phyloP scores from a whole-genome alignment of 2,888 invertebrate species.

The Scaeva pyrastri region DNA sequence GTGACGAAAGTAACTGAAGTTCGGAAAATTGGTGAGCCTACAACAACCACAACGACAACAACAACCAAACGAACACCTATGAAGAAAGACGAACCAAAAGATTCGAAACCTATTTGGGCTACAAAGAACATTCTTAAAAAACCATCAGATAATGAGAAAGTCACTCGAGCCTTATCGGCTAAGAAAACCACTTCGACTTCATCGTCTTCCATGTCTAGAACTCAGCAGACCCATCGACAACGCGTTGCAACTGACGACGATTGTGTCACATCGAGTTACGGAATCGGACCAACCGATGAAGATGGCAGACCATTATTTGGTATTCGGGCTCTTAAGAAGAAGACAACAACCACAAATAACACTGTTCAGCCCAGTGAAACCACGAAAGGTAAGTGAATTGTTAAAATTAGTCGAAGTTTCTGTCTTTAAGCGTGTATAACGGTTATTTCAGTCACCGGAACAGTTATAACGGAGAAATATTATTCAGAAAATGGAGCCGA shows the following conservation, averaged over 20 bases:
- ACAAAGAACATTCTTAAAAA: slow-evolving; percentile 87
- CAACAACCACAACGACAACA: slow-evolving; percentile 80
- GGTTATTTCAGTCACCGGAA: slow-evolving; percentile 87
- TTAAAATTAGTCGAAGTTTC: neutral
- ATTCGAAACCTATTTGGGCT: slow-evolving; percentile 87
- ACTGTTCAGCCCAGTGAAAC: slow-evolving; percentile 86
- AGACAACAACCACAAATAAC: slow-evolving; percentile 78
- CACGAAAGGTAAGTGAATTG: slow-evolving; percentile 86
- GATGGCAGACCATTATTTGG: slow-evolving; percentile 92
- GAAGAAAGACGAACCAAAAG: slow-evolving; percentile 78
- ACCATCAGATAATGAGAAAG: slow-evolving; percentile 81
- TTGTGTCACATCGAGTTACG: slow-evolving; percentile 91
- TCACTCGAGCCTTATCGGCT: slow-evolving; percentile 54
- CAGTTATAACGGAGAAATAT: slow-evolving; percentile 88
- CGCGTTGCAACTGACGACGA: slow-evolving; percentile 84
- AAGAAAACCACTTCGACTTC: slow-evolving; percentile 68
- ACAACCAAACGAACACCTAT: slow-evolving; percentile 81
- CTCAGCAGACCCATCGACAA: slow-evolving; percentile 80
- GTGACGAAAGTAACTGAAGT: slow-evolving; percentile 74
- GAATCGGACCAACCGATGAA: slow-evolving; percentile 92
- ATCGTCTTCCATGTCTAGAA: slow-evolving; percentile 58
- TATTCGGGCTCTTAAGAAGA: slow-evolving; percentile 88
- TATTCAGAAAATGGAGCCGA: slow-evolving; percentile 89
- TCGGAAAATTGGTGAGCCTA: slow-evolving; percentile 74
- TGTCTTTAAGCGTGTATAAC: neutral